phyloP scores from a whole-genome alignment of 2,888 invertebrate species.

The Eutolmus rufibarbis region DNA sequence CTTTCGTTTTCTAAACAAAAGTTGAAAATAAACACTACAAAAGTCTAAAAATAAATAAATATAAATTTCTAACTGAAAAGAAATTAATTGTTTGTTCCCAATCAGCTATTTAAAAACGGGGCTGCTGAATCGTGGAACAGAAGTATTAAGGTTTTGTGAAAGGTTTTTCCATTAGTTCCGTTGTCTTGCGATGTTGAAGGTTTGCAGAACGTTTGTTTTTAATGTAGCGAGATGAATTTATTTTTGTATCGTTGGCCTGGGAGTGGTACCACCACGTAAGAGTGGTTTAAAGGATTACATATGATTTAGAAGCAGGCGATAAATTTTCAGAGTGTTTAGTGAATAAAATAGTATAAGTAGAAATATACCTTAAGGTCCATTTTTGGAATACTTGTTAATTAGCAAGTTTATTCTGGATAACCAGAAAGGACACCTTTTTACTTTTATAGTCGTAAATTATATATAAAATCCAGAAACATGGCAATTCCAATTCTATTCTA shows the following conservation, averaged over 20 bases:
- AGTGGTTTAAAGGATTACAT: no score
- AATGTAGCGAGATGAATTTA: background rate
- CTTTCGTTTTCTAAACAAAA: no score
- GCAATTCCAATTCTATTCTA: no score
- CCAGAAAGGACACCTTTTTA: background rate
- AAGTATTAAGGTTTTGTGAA: background rate
- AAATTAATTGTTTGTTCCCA: no score
- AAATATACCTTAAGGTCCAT: no score
- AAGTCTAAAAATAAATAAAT: no score
- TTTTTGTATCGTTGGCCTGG: background rate
- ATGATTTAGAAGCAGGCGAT: background rate
- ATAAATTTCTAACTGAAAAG: no score
- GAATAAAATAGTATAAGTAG: background rate
- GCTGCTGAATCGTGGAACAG: background rate
- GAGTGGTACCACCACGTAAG: background rate
- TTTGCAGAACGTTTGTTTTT: constrained; percentile 45
- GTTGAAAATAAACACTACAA: no score
- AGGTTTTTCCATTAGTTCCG: background rate
- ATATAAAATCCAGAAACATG: background rate
- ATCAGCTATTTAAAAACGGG: background rate
- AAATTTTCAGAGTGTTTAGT: background rate
- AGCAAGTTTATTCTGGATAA: background rate
- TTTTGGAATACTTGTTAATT: no score
- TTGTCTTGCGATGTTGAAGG: constrained; percentile 54
- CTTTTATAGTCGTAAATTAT: background rate